Base-by-base conservation (phyloP, 2,113 vertebrate genomes). In the Spilogale gracilis region DNA sequence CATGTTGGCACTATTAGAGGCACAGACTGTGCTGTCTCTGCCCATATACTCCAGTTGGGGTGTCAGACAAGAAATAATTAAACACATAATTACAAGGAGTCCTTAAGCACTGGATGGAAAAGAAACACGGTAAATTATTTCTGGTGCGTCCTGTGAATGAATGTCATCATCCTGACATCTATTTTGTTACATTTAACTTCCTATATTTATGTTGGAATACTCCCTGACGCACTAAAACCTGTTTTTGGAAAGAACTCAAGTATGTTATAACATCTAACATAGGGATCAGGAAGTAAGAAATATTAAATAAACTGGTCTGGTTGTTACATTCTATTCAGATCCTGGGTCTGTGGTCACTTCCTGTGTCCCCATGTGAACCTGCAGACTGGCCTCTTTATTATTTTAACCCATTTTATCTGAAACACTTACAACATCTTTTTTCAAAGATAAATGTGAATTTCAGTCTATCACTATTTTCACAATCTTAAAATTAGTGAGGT, bases 381-480 rank as follows among this genome's bases (percentile, higher is more conserved):
- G 2, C 16, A 38, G 9, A 50, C 17, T 67, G 58, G 58, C 27
- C 56, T 65, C 52, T 92, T 78, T 45, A n/a, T 82, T 54, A 38
- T 38, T 81, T 87, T 89, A 67, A 16, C 45, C 71, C n/a, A 74
- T 58, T 21, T 93, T 82, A 86, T 45, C 89, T 91, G 74, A 94
- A 91, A 97, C 89, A 96, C 92, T 95, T 92, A 48, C 52, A 82
- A 56, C 71, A 95, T 69, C 30, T 82, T 97, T 97, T 81, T 84
- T 86, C 89, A 79, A 13, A 95, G 27, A 80, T 76, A 91, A 91
- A 76, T 80, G 95, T 52, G 83, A 81, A 93, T 89, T 97, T 95
- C 27, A 93, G 89, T 97, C 91, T 97, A 38, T n/a, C 81, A 2
- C 48, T 50, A 13, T 60, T 85, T 73, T 96, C 79, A 83, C 71